Conservation (phyloP, 2,797 vertebrate species). For the Spizella passerina region DNA sequence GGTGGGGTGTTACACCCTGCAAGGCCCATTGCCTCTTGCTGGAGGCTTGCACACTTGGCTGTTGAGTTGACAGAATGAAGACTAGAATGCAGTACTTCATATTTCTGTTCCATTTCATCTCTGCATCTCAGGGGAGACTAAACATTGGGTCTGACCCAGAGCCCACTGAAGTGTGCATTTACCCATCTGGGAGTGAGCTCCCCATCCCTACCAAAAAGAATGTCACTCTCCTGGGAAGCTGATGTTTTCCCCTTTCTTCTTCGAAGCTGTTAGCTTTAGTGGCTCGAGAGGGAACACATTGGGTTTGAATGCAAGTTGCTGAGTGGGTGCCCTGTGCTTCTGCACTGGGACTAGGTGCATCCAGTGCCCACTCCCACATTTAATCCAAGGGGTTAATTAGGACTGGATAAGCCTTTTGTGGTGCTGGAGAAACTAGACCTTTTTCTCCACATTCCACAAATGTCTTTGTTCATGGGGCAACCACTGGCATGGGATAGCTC, state of each 20-base stretch:
- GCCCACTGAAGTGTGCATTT: background rate
- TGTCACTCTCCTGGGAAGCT: background rate
- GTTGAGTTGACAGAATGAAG: background rate
- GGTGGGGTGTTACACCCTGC: background rate
- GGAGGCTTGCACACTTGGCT: background rate
- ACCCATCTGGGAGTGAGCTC: background rate
- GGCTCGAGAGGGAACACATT: rapidly evolving
- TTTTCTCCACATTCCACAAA: background rate
- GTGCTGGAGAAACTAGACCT: background rate
- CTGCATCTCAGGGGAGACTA: background rate
- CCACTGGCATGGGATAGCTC: background rate
- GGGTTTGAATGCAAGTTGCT: background rate
- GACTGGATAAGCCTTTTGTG: background rate
- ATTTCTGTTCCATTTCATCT: background rate
- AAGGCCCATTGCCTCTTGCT: background rate
- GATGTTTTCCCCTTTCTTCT: background rate
- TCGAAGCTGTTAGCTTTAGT: background rate
- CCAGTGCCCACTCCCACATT: background rate
- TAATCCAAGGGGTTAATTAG: background rate
- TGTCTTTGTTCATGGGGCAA: background rate
- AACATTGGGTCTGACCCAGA: background rate
- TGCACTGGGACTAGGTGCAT: background rate
- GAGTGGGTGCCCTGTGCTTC: background rate
- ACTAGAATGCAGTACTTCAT: background rate
- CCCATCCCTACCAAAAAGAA: background rate